Base-by-base conservation (phyloP, 1,140 invertebrate species). In the Leucophenga varia region DNA sequence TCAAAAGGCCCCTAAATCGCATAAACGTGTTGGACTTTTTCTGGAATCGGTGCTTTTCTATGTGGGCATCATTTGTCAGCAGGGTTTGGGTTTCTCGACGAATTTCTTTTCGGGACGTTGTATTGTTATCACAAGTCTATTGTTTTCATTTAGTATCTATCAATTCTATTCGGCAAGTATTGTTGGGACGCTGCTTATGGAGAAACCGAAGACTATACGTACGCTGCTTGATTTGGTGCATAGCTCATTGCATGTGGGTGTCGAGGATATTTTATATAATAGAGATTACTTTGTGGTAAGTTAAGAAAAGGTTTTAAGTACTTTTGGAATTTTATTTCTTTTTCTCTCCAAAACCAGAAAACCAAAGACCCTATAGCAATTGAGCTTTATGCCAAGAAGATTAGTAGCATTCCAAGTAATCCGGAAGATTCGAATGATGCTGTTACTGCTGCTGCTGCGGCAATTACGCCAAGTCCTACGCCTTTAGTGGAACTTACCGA, bases 101-200 rank as follows among this genome's bases (percentile, higher is more conserved):
- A 58, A 55, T 13, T 75, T 81, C 2, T 67, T 75, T 25, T 80
- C 82, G 7, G 79, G 82, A n/a, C 80, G 83, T 30, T 77, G 85
- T 14, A 71, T 84, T 10, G 81, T 83, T 2, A 76, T 86, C 13
- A 80, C 80, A 0, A 79, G 83, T 7, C 81, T 87, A 43, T 37
- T 86, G 0, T 86, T 85, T 74, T 79, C 83, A 0, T 64, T 85
- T 40, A 75, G 82, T 14, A 61, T 86, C 9, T 86, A 82, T 69
- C 85, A 87, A 61, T 88, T 86, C 56, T 89, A 88, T 64, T 86
- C 85, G 16, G 87, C 85, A 0, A 85, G 80, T 49, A 84, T 90
- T 46, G 86, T 89, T 1, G 86, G 86, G 6, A 83, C 82, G 1
- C 67, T 89, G n/a, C 70, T 89, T 16, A 80, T 83, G 48, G 80